Conservation (phyloP, 2,888 invertebrate genomes). For the Junonia oenone region DNA sequence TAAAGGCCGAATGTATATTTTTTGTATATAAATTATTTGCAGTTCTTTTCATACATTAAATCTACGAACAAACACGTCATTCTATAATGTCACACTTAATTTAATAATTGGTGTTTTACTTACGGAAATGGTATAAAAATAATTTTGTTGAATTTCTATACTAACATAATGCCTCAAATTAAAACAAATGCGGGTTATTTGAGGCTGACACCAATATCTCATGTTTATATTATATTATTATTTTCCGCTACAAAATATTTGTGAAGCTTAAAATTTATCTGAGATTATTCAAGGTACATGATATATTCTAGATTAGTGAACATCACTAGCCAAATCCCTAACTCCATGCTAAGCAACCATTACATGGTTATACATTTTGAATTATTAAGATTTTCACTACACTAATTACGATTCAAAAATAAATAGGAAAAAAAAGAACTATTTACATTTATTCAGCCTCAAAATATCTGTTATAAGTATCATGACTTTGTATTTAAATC, state of each 20-base stretch:
- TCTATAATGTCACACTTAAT: slow-evolving; percentile 73
- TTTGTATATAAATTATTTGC: slow-evolving; percentile 73
- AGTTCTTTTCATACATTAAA: slow-evolving; percentile 66
- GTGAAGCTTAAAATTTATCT: slow-evolving; percentile 42
- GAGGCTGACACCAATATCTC: slow-evolving; percentile 21
- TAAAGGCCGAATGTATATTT: slow-evolving; percentile 72
- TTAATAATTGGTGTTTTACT: slow-evolving; percentile 58
- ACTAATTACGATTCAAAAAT: slow-evolving; percentile 49
- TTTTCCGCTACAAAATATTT: slow-evolving; percentile 24
- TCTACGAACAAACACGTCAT: slow-evolving; percentile 56
- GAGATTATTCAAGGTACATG: slow-evolving; percentile 73
- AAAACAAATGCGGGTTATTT: slow-evolving; percentile 24
- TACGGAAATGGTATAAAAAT: slow-evolving; percentile 56
- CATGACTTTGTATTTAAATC: slow-evolving; percentile 1
- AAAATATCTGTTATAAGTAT: slow-evolving; percentile 41
- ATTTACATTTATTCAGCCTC: slow-evolving; percentile 69
- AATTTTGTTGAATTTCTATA: slow-evolving; percentile 27
- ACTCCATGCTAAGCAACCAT: slow-evolving; percentile 44
- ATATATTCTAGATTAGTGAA: slow-evolving; percentile 52
- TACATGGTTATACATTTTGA: slow-evolving; percentile 45
- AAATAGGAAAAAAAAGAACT: slow-evolving; percentile 60
- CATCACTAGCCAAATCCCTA: slow-evolving; percentile 53
- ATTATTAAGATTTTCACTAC: slow-evolving; percentile 36
- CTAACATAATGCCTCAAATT: slow-evolving; percentile 33
- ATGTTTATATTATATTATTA: not conserved